A percentile compares a stretch with the other conserved stretches of the same genome.
phyloP scores from a whole-genome alignment of 2,888 invertebrate species.

The Malthinus seriepunctatus region DNA sequence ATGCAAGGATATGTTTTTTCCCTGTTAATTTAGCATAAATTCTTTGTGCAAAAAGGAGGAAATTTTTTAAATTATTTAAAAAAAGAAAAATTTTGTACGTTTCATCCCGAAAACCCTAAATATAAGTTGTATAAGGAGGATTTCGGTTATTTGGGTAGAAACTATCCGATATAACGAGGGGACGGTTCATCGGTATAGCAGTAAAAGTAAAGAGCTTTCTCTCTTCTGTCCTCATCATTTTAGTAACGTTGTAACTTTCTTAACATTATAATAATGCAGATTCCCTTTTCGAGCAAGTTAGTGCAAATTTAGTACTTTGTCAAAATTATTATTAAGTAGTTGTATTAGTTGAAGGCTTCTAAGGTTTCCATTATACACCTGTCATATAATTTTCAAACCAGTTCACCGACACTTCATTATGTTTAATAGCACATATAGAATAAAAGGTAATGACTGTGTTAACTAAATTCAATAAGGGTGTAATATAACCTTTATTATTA shows the following conservation, averaged over 20 bases:
- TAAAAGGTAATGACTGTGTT: slow-evolving; percentile 15
- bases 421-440: slow-evolving; percentile 13
- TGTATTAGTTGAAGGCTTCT: slow-evolving; percentile 18
- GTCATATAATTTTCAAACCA: slow-evolving; percentile 24
- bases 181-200: slow-evolving; percentile 13
- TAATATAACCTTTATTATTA: no score
- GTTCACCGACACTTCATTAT: slow-evolving; percentile 24
- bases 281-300: slow-evolving; percentile 15
- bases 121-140: slow-evolving; percentile 3
- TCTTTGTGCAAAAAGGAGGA: no score
- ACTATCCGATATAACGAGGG: slow-evolving; percentile 13
- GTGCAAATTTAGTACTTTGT: slow-evolving; percentile 24
- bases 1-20: not conserved
- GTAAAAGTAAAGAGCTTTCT: slow-evolving; percentile 8
- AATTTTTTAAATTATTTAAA: no score
- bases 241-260: slow-evolving; percentile 12
- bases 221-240: slow-evolving; percentile 9
- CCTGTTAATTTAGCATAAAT: no score
- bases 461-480: no score
- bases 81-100: no score
- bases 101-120: slow-evolving; percentile 5
- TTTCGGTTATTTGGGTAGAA: slow-evolving; percentile 9
- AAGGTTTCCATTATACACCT: slow-evolving; percentile 20
- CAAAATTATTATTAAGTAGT: slow-evolving; percentile 26
- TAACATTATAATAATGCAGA: slow-evolving; percentile 18